Evolutionary conservation across 2,113 vertebrate species (phyloP).

Genomic region (Otis tarda): DNA sequence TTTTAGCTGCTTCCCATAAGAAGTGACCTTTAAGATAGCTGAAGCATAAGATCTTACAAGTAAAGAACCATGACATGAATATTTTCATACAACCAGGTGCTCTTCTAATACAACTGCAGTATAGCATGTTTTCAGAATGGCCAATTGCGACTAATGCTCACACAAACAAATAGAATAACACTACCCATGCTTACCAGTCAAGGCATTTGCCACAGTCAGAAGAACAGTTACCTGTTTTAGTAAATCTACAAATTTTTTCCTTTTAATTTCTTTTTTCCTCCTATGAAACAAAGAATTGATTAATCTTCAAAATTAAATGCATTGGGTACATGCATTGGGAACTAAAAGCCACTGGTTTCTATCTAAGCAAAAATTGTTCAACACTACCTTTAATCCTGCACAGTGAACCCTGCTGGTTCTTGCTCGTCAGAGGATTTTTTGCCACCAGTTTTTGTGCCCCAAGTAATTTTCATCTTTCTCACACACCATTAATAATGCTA

Average conservation of each 20-base stretch:
- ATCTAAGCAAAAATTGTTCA: background rate
- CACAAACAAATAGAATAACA: background rate
- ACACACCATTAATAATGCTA: slow-evolving; percentile 23
- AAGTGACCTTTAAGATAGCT: background rate
- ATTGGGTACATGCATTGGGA: background rate
- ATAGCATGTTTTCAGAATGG: background rate
- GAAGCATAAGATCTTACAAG: background rate
- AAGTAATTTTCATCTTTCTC: slow-evolving; percentile 49
- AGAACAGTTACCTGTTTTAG: background rate
- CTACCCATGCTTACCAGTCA: background rate
- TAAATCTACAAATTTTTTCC: background rate
- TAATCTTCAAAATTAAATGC: background rate
- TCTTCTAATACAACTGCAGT: background rate
- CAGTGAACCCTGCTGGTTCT: background rate
- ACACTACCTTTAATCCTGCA: background rate
- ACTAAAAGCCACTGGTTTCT: background rate
- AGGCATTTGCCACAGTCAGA: background rate
- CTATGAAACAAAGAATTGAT: background rate
- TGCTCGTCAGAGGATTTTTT: slow-evolving; percentile 7
- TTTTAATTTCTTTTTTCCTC: background rate
- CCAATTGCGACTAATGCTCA: background rate
- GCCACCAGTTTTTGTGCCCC: background rate
- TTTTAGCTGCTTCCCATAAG: background rate
- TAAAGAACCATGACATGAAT: background rate
- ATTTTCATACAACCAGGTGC: background rate